Base-by-base conservation (phyloP, 1,140 invertebrate species). In the Bombus polaris region DNA sequence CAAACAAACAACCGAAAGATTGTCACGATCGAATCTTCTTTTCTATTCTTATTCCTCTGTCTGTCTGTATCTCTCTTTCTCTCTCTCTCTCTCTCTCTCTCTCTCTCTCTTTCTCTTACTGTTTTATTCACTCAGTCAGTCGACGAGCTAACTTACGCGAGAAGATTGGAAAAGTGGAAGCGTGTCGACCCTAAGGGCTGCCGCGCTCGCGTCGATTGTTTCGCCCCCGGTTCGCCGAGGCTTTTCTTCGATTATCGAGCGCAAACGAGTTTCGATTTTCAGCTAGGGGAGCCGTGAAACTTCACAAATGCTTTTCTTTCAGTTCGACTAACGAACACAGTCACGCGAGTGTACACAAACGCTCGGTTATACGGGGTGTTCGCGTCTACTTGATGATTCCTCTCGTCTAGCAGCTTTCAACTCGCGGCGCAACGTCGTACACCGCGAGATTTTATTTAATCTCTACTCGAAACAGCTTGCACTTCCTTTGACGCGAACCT, bases 251-350 rank as follows among this genome's bases (percentile, higher is more conserved):
- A 89, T 89, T 86, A 89, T 90, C 79, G 89, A 79, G 79, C 90
- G 88, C 77, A 89, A 91, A 89, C 87, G 86, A 89, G 90, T 91
- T 90, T 91, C 88, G 89, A 89, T 91, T 91, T 90, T 90, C 81
- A 83, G 74, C 44, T 44, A 65, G 77, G 87, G 85, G 59, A 77
- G 80, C 87, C 53, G 84, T 86, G 88, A 89, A 89, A 89, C 88
- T 89, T 87, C 72, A 62, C 88, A 80, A 82, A 71, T 82, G 70
- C 74, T 62, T 89, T 82, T 88, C 72, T 83, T 83, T 81, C 77
- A 22, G 25, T 65, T 32, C 32, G 28, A 12, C 57, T 37, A 57
- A 65, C 77, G 57, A 47, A 57, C 74, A 57, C 74, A 57, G 35
- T 5, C 25, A 4, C 37, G 42, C 6, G 12, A 1, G 78, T 57